These are phyloP conservation scores for Saccopteryx bilineata DNA, from an alignment of 2,113 vertebrate species.

Conservation along the genomic window DNA sequence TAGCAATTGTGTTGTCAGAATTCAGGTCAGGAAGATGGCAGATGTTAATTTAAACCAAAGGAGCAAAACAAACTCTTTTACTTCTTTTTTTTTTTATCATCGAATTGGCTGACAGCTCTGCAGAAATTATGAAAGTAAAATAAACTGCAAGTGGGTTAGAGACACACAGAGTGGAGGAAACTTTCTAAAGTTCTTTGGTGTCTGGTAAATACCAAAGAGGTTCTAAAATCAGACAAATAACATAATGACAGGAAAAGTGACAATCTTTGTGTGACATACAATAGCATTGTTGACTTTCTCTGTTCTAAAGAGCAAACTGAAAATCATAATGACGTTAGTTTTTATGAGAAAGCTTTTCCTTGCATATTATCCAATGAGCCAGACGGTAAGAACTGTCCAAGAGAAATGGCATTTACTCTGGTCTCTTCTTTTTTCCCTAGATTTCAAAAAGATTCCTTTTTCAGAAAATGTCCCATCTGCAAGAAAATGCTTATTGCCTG, in stretches of 20 bases:
- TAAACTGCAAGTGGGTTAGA: conserved; percentile 24
- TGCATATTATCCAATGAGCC: background rate
- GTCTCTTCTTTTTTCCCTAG: background rate
- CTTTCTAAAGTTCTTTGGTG: background rate
- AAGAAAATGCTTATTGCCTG: background rate
- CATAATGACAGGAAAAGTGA: background rate
- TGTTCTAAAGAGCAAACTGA: background rate
- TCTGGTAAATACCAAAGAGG: background rate
- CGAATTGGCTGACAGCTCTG: conserved; percentile 51
- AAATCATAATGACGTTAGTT: background rate
- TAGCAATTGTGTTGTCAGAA: conserved; percentile 82
- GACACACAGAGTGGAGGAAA: background rate
- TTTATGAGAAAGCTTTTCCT: background rate
- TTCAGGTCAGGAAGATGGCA: conserved; percentile 81
- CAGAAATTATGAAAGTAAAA: conserved; percentile 39
- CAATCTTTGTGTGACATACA: background rate
- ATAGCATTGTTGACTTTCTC: background rate
- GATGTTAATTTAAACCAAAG: conserved; percentile 82
- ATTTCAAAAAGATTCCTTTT: conserved; percentile 22
- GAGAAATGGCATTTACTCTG: background rate
- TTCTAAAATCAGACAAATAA: background rate
- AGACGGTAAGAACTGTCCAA: background rate
- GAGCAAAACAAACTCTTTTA: conserved; percentile 63
- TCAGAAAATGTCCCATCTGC: background rate
- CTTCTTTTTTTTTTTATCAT: conserved; percentile 54